Conservation (phyloP, 1,140 invertebrate species). For the Ooceraea biroi region DNA sequence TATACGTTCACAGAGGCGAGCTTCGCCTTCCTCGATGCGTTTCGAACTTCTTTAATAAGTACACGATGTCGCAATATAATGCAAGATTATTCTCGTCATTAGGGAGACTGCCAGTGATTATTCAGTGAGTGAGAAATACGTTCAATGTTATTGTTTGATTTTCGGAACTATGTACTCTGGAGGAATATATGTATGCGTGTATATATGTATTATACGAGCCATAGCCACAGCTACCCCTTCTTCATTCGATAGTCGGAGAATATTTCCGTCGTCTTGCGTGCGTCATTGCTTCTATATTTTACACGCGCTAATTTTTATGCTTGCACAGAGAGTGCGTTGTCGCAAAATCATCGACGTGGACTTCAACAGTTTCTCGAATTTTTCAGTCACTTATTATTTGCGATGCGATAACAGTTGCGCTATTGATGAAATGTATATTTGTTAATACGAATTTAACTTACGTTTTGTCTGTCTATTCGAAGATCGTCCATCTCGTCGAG, state of each 20-base stretch:
- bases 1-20: too few species aligned
- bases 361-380: neutral
- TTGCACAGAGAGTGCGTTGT: neutral
- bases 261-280: neutral
- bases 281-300: neutral
- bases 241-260: neutral
- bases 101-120: slow-evolving; percentile 14
- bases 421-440: too few species aligned
- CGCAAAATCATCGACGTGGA: neutral
- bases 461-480: slow-evolving; percentile 79
- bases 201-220: too few species aligned
- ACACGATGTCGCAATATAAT: neutral
- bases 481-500: slow-evolving; percentile 81
- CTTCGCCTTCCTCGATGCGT: too few species aligned
- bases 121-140: neutral
- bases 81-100: neutral
- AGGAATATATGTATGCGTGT: neutral
- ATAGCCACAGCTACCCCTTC: neutral
- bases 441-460: slow-evolving; percentile 59
- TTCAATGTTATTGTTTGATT: slow-evolving; percentile 41
- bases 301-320: neutral
- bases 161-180: neutral
- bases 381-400: too few species aligned
- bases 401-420: too few species aligned
- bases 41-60: neutral